These are phyloP conservation scores for Podotricha telesiphe DNA, from an alignment of 2,888 invertebrate species.

Conservation along the genomic window DNA sequence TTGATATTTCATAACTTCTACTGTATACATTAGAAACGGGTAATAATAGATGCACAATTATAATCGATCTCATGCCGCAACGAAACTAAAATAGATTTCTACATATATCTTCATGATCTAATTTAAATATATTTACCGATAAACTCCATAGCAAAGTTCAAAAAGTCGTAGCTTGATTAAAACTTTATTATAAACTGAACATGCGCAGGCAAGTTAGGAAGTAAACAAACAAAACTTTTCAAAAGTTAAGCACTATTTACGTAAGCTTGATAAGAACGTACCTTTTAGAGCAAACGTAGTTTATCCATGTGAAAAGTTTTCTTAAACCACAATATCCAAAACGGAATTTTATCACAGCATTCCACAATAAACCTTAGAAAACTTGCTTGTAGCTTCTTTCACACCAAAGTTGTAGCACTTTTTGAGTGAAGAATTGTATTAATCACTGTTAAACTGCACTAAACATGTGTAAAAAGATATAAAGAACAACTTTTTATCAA, in stretches of 20 bases:
- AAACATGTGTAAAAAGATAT: conserved; percentile 50
- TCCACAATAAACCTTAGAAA: conserved; percentile 71
- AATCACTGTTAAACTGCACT: conserved; percentile 58
- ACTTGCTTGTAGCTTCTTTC: conserved; percentile 75
- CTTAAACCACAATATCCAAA: conserved; percentile 68
- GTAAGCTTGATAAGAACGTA: conserved; percentile 51
- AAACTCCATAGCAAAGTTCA: conserved; percentile 35
- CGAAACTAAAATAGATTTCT: conserved; percentile 22
- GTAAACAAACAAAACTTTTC: conserved; percentile 75
- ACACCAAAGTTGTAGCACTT: conserved; percentile 70
- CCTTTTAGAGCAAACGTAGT: conserved; percentile 62
- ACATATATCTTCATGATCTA: not conserved
- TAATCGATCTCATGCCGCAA: conserved; percentile 28
- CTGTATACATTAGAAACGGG: conserved; percentile 8
- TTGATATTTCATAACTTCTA: conserved; percentile 18
- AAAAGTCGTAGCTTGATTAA: conserved; percentile 40
- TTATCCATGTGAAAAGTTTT: conserved; percentile 60
- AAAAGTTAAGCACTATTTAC: conserved; percentile 60
- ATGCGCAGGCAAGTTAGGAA: conserved; percentile 71
- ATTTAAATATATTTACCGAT: conserved; percentile 9
- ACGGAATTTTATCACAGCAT: conserved; percentile 76
- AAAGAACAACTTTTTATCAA: conserved; percentile 55
- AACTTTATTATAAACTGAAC: conserved; percentile 57
- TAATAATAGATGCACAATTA: conserved; percentile 33
- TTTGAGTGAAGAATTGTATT: conserved; percentile 66